Conservation (phyloP, 2,113 vertebrate genomes). For the Nestor notabilis region DNA sequence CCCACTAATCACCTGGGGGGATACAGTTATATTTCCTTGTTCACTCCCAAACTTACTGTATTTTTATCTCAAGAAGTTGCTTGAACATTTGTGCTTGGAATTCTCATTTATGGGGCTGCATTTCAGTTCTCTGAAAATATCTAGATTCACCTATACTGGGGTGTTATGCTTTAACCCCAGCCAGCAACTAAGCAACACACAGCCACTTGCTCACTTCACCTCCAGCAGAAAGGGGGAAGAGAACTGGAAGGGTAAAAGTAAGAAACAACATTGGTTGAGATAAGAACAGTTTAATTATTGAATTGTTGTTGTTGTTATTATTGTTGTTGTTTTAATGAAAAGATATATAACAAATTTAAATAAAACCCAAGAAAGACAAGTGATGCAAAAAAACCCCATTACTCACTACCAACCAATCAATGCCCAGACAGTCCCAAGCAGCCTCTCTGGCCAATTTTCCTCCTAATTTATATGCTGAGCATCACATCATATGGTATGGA, state of each 20-base stretch:
- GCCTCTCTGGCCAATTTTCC: neutral
- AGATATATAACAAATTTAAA: no score
- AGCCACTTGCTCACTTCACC: neutral
- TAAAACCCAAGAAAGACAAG: neutral
- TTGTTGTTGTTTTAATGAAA: neutral
- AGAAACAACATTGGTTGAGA: neutral
- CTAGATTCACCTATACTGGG: neutral
- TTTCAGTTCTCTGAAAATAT: neutral
- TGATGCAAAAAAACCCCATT: neutral
- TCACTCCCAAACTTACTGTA: neutral
- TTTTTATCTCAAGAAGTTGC: neutral
- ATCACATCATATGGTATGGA: neutral
- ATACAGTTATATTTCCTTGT: neutral
- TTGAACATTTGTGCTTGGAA: accelerated
- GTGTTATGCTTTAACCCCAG: neutral
- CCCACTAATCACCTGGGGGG: neutral
- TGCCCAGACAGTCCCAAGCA: neutral
- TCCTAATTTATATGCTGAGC: neutral
- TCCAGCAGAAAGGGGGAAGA: neutral
- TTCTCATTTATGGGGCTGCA: neutral
- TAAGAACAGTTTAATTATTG: neutral
- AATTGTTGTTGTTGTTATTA: neutral
- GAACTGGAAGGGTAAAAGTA: neutral
- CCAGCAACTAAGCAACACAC: neutral
- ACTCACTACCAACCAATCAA: neutral